Percentiles rank a stretch among this genome's conserved stretches.
Conservation (phyloP, 2,888 invertebrate species). For the Oxytorus armatus region DNA sequence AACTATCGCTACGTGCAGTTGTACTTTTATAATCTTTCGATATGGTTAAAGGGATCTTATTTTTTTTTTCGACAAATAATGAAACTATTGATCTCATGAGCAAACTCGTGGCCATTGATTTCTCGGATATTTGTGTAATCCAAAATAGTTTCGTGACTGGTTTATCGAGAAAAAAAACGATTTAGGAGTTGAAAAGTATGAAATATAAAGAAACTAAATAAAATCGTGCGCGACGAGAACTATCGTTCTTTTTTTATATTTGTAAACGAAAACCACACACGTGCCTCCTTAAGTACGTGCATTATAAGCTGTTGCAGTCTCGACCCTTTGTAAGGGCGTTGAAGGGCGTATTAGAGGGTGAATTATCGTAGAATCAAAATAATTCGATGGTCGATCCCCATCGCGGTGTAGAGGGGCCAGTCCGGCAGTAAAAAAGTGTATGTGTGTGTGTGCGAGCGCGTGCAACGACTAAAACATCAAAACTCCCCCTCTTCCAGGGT, state of each 20-base stretch:
- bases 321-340: conserved; percentile 66
- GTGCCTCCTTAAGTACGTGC: conserved; percentile 38
- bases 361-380: conserved; percentile 84
- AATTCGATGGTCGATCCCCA: conserved; percentile 79
- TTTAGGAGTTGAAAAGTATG: conserved; percentile 6
- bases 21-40: conserved; percentile 53
- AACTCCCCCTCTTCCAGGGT: conserved; percentile 46
- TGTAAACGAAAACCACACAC: conserved; percentile 38
- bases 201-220: conserved; percentile 16
- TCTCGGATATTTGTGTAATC: conserved; percentile 25
- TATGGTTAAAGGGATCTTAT: conserved; percentile 55
- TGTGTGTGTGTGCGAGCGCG: conserved; percentile 16
- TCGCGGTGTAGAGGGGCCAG: conserved; percentile 70
- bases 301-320: conserved; percentile 31
- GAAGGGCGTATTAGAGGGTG: conserved; percentile 79
- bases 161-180: neutral
- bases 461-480: conserved; percentile 64
- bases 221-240: conserved; percentile 3
- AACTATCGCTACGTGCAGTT: conserved; percentile 38
- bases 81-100: conserved; percentile 54
- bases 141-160: conserved; percentile 27
- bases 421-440: conserved; percentile 14
- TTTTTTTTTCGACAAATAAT: conserved; percentile 38
- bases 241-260: conserved; percentile 13
- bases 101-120: conserved; percentile 54